Evolutionary conservation across 2,113 vertebrate species (phyloP), one percentile per base, ranked within the genome.

Genomic region (Calidris pugnax): DNA sequence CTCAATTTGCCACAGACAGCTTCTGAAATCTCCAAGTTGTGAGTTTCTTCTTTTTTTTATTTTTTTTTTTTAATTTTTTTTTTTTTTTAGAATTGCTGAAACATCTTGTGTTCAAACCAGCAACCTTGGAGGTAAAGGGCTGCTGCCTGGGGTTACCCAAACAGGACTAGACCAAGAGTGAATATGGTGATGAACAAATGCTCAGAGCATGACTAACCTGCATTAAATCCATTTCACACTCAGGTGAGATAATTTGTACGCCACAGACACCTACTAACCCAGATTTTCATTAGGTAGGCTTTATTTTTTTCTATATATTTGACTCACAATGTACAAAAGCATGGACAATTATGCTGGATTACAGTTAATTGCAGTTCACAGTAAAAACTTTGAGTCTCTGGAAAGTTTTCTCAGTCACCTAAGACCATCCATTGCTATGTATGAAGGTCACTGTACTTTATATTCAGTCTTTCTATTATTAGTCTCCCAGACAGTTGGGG

Each of bases 391-490:
- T 80, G 56, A 8, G 28, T 59, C 26, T 41, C 59, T 89, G 24
- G 48, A 57, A 93, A 83, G 39, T 57, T 37, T 91, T 87, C 51
- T 91, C 59, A 24, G 50, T 85, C 72, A 64, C 53, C 21, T 68
- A 88, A 67, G 60, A 74, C 18, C 73, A 87, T 59, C 37, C 75
- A 48, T 60, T 84, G 71, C 48, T 87, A 94, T 63, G 5, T 62
- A 84, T 66, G 73, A 91, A 94, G 78, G 69, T 94, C 66, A 60
- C 35, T 90, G 37, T 85, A 87, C 85, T 89, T 94, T 97, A 64
- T 78, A 84, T 91, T 93, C 48, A 93, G 63, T 86, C 87, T 95
- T 96, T 95, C 56, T 84, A 87, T 82, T 95, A 91, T 97, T 91
- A 92, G 79, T 55, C 72, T 91, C 71, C 51, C 86, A 97, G 85